Evolutionary conservation across 2,797 vertebrate species (phyloP).

Genomic region (Mycteria americana): DNA sequence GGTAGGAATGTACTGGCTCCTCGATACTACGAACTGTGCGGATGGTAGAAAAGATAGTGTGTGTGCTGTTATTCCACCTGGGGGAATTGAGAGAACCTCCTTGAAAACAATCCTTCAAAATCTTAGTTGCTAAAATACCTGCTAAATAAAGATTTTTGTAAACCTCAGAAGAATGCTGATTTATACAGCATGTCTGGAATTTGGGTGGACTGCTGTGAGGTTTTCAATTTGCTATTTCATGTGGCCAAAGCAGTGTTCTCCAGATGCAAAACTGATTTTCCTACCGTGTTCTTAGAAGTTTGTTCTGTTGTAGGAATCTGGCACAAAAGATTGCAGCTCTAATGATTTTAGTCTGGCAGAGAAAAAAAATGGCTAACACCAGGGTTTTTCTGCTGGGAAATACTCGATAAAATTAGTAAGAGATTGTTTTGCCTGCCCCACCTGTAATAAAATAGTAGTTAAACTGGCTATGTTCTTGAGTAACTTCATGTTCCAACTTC

Average conservation of each 20-base stretch:
- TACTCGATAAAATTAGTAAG: constrained; percentile 5
- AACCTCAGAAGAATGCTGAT: not conserved
- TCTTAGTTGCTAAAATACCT: not conserved
- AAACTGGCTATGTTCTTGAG: constrained; percentile 42
- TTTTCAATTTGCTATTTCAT: not conserved
- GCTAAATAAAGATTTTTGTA: not conserved
- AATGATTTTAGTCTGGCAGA: not conserved
- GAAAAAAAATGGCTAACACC: not conserved
- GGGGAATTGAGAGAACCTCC: not conserved
- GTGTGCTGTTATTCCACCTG: not conserved
- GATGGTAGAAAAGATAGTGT: not conserved
- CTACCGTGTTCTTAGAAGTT: not conserved
- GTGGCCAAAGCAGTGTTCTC: not conserved
- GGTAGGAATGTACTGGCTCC: not conserved
- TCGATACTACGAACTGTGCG: rapidly evolving
- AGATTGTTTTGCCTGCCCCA: constrained; percentile 30
- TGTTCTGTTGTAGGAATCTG: not conserved
- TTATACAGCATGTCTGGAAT: not conserved
- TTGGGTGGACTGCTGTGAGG: not conserved
- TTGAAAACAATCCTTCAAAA: not conserved
- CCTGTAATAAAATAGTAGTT: constrained; percentile 37
- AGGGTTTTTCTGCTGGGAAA: not conserved
- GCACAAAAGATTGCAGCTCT: not conserved
- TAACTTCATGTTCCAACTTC: constrained; percentile 8
- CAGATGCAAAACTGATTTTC: not conserved